Percentiles rank a stretch among this genome's conserved stretches.
Conservation (phyloP, 1,140 invertebrate genomes). For the Panonychus citri region DNA sequence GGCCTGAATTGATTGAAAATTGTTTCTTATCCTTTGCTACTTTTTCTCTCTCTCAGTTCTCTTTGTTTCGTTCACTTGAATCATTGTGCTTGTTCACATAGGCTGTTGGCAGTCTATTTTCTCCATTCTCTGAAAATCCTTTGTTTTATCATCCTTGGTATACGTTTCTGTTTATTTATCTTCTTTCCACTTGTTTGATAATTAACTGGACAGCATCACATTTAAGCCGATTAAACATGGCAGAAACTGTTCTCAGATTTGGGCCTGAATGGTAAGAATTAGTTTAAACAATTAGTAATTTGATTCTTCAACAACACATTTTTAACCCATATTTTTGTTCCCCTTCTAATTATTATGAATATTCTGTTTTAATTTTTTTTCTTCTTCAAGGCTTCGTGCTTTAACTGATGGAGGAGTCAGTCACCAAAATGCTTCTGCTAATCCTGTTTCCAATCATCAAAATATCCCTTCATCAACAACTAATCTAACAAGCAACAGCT, state of each 20-base stretch:
- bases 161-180: background rate
- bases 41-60: background rate
- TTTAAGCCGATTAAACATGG: constrained; percentile 9
- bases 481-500: background rate
- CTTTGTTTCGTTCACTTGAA: background rate
- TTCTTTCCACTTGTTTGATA: background rate
- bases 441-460: background rate
- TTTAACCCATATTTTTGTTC: constrained; percentile 6
- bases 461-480: background rate
- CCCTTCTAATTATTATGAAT: too few relatives aligned
- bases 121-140: background rate
- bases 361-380: background rate
- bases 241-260: constrained; percentile 27
- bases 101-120: background rate
- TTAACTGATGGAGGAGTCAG: constrained; percentile 25
- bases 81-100: background rate
- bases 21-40: background rate
- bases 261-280: constrained; percentile 26
- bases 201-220: background rate
- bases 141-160: background rate
- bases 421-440: background rate
- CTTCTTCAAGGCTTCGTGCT: constrained; percentile 22
- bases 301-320: background rate
- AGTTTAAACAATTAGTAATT: background rate
- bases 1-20: background rate